Conservation (phyloP, 2,888 invertebrate genomes). For the Anthoptus insignis region DNA sequence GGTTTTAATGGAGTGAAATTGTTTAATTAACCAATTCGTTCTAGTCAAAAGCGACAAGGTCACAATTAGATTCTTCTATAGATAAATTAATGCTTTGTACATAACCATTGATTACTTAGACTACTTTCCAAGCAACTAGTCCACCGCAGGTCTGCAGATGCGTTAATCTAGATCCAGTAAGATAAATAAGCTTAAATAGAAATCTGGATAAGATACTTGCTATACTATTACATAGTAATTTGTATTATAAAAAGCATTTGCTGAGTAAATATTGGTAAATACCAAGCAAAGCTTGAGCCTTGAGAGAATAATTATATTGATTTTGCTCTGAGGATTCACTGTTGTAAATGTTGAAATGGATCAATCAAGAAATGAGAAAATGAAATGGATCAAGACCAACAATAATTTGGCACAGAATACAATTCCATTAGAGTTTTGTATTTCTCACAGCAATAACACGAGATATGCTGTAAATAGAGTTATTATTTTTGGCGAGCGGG, state of each 20-base stretch:
- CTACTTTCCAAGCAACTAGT: no score
- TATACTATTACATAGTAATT: no score
- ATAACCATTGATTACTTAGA: no score
- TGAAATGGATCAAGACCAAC: no score
- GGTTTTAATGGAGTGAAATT: not conserved
- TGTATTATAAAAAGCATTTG: not conserved
- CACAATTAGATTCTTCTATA: no score
- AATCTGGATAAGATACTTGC: no score
- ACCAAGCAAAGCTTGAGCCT: not conserved
- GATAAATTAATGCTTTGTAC: no score
- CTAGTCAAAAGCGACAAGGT: no score
- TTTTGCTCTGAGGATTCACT: not conserved
- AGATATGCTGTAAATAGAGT: slow-evolving; percentile 6
- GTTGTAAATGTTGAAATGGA: not conserved
- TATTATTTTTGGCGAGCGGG: not conserved
- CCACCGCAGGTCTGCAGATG: no score
- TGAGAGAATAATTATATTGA: not conserved
- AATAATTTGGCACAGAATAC: slow-evolving; percentile 2
- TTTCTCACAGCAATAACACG: slow-evolving; percentile 4
- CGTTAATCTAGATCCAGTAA: not conserved
- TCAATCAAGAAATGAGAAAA: no score
- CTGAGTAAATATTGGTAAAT: not conserved
- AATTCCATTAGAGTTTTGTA: slow-evolving; percentile 13
- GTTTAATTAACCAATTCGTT: no score
- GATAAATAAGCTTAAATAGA: not conserved